Percentiles rank a stretch among this genome's conserved stretches.
Evolutionary conservation across 2,113 vertebrate genomes (phyloP).

Genomic region (Ailurus styani): DNA sequence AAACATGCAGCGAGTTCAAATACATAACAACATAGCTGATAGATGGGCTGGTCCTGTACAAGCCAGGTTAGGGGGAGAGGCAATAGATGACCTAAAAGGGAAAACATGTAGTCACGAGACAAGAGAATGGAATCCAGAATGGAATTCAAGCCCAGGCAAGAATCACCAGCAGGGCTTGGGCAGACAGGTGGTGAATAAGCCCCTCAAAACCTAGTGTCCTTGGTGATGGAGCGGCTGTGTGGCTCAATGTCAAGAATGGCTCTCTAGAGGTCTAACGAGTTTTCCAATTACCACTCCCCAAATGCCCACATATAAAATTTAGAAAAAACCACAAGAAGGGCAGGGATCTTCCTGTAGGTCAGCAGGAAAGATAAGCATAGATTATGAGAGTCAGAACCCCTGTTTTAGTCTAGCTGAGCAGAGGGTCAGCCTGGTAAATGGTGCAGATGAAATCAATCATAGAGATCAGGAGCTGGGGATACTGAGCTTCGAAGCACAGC

Average conservation of each 20-base stretch:
- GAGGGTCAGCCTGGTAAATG: not conserved
- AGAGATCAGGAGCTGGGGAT: not conserved
- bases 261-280: not conserved
- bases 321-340: not conserved
- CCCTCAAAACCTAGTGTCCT: not conserved
- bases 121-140: too few species aligned
- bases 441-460: not conserved
- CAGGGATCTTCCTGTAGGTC: not conserved
- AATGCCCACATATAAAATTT: not conserved
- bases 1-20: not conserved
- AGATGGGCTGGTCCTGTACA: not conserved
- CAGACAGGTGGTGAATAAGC: not conserved
- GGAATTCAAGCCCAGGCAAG: too few species aligned
- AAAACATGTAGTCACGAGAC: not conserved
- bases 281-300: rapidly evolving
- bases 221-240: not conserved
- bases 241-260: not conserved
- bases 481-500: not conserved
- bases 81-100: too few species aligned
- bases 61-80: not conserved
- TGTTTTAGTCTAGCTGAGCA: not conserved
- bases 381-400: not conserved
- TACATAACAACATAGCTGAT: not conserved
- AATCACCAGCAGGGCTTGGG: not conserved
- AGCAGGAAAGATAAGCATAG: not conserved